Conservation (phyloP, 1,140 invertebrate species). For the Atta texana region DNA sequence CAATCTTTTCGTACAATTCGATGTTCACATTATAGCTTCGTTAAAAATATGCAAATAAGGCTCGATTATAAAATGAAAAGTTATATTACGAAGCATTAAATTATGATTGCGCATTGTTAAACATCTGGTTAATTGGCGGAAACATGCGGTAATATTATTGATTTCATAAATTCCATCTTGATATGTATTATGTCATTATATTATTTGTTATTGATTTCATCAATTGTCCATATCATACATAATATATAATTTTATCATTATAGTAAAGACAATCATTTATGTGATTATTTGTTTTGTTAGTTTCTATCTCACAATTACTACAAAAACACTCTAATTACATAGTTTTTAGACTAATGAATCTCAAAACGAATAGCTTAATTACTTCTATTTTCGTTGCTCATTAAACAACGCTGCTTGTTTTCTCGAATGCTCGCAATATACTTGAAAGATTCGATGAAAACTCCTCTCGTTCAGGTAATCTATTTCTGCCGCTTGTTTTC, state of each 20-base stretch:
- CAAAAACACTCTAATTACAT: constrained; percentile 16
- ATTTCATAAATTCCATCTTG: constrained; percentile 32
- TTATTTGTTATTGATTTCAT: background rate
- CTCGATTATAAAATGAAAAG: constrained; percentile 39
- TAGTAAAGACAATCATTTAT: background rate
- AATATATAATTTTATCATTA: background rate
- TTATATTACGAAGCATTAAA: constrained; percentile 37
- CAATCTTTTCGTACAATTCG: background rate
- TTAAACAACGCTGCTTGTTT: constrained; percentile 66
- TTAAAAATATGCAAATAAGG: constrained; percentile 26
- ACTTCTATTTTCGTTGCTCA: constrained; percentile 36
- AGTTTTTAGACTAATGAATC: constrained; percentile 14
- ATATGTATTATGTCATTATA: constrained; percentile 1
- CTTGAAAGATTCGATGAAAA: constrained; percentile 72
- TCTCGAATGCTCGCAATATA: constrained; percentile 52
- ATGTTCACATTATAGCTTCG: constrained; percentile 11
- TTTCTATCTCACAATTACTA: background rate
- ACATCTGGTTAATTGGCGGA: constrained; percentile 38
- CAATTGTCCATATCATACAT: background rate
- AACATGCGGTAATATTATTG: constrained; percentile 7
- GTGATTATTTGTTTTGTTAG: background rate
- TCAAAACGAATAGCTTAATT: constrained; percentile 17
- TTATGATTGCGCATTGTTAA: constrained; percentile 28
- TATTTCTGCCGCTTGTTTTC: constrained; percentile 52
- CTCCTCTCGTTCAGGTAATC: constrained; percentile 66